A percentile compares a stretch with the other conserved stretches of the same genome.
Evolutionary conservation across 2,888 invertebrate species (phyloP).

Genomic region (Dicroscelio sp.): DNA sequence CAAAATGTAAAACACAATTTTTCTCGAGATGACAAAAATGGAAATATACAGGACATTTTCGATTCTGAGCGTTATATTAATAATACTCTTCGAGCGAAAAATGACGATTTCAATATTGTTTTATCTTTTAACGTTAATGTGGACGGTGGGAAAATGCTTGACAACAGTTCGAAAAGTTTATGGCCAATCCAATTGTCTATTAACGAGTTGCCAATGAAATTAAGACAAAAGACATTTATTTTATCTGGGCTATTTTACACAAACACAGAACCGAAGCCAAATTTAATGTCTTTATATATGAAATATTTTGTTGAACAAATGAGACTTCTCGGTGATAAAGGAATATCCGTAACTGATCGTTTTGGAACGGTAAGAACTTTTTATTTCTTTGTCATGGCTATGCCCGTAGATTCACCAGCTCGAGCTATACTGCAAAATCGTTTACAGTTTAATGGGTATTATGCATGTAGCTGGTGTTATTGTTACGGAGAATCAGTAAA

Average conservation of each 20-base stretch:
- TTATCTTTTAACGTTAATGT: slow-evolving; percentile 37
- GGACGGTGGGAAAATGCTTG: slow-evolving; percentile 35
- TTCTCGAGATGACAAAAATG: no score
- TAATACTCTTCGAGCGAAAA: slow-evolving; percentile 17
- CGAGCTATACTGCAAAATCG: slow-evolving; percentile 22
- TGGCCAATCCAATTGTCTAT: slow-evolving; percentile 28
- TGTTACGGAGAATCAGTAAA: neutral
- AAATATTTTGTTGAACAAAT: slow-evolving; percentile 23
- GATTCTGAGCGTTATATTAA: neutral
- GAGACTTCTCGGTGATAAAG: neutral
- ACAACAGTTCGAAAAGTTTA: slow-evolving; percentile 37
- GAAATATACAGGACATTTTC: slow-evolving; percentile 14
- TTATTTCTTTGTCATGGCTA: neutral
- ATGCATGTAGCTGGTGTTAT: slow-evolving; percentile 29
- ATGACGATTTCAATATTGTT: slow-evolving; percentile 11
- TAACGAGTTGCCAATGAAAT: slow-evolving; percentile 22
- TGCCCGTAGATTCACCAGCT: neutral
- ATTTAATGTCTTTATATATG: slow-evolving; percentile 24
- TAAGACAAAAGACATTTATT: no score
- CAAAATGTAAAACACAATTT: no score
- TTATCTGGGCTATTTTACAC: no score
- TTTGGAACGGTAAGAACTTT: no score
- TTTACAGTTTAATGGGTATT: slow-evolving; percentile 5
- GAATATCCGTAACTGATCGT: neutral
- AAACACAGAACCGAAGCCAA: slow-evolving; percentile 34